Evolutionary conservation across 2,797 vertebrate genomes (phyloP).

Genomic region (Urocyon cinereoargenteus): DNA sequence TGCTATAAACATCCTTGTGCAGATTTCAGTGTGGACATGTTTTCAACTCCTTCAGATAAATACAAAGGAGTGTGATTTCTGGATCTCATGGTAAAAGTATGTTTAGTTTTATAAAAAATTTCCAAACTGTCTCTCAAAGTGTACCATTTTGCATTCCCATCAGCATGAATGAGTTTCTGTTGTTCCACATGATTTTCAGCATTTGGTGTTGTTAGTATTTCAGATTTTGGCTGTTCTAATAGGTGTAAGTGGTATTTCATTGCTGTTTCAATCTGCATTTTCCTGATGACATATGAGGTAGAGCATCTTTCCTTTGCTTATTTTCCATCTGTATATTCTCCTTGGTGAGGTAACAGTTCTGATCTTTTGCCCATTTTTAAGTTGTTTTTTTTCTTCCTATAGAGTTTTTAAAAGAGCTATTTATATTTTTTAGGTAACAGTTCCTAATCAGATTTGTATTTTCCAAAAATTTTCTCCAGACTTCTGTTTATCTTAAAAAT

Average conservation of each 20-base stretch:
- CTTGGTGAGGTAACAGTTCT: neutral
- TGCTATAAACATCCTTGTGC: neutral
- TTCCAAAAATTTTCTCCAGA: neutral
- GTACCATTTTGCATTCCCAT: neutral
- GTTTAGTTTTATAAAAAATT: neutral
- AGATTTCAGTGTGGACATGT: neutral
- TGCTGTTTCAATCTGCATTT: neutral
- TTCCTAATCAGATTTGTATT: neutral
- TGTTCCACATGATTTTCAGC: neutral
- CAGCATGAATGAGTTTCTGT: neutral
- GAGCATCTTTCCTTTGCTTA: neutral
- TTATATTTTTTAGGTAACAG: neutral
- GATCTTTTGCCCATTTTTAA: neutral
- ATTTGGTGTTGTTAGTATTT: neutral
- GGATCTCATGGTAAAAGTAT: neutral
- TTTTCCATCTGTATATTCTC: neutral
- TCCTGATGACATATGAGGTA: neutral
- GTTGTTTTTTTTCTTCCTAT: neutral
- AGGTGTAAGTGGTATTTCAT: neutral
- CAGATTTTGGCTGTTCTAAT: neutral
- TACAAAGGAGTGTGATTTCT: neutral
- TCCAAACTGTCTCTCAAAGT: neutral
- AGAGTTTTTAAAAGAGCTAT: neutral
- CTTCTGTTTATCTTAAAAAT: neutral
- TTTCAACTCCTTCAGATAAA: neutral